Conservation (phyloP, 2,797 vertebrate genomes). For the Eospalax fontanierii region DNA sequence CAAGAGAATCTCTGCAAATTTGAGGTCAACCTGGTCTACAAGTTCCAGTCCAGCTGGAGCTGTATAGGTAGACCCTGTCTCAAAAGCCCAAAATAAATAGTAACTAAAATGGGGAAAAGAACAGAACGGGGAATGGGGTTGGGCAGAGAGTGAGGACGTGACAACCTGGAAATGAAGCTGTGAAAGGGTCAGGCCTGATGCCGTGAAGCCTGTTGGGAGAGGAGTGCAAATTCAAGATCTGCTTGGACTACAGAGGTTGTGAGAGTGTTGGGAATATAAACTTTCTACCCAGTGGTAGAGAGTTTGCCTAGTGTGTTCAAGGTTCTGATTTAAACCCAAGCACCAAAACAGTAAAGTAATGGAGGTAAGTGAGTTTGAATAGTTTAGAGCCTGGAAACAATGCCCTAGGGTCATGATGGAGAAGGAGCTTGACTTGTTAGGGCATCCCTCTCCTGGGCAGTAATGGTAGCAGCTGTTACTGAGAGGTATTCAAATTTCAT, state of each 20-base stretch:
- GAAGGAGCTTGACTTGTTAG: background rate
- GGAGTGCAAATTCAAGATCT: background rate
- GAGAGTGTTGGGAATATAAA: background rate
- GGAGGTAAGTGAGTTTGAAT: too few species aligned
- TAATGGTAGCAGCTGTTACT: background rate
- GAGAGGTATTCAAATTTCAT: background rate
- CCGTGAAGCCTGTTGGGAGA: too few species aligned
- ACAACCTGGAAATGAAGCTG: background rate
- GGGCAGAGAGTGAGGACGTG: background rate
- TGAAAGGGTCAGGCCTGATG: background rate
- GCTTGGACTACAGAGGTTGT: background rate
- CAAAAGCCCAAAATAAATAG: too few species aligned
- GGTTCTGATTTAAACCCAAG: background rate
- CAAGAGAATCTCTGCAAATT: background rate
- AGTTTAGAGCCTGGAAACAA: too few species aligned
- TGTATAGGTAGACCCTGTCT: background rate
- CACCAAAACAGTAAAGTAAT: background rate
- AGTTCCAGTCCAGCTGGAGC: background rate
- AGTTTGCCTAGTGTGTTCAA: background rate
- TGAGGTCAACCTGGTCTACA: background rate
- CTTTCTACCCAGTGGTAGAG: background rate
- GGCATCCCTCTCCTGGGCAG: background rate
- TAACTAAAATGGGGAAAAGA: too few species aligned
- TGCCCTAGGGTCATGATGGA: background rate
- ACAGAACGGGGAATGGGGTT: too few species aligned